Evolutionary conservation across 2,888 invertebrate species (phyloP), one percentile per base, ranked within the genome.

Genomic region (Drosophila nr. perissopoda): DNA sequence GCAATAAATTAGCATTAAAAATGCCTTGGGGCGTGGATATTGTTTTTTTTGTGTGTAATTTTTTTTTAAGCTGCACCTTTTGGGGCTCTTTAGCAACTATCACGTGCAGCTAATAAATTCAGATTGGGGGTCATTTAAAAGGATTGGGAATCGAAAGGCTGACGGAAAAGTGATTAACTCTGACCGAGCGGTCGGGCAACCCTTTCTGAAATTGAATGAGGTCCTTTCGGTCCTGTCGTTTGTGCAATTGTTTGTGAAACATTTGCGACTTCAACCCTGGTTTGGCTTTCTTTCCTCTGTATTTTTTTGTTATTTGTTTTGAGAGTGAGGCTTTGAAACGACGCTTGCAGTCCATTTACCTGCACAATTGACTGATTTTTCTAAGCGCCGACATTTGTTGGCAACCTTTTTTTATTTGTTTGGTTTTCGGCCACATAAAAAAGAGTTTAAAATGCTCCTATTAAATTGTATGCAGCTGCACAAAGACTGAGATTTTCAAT

Each of bases 291-390:
- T 54, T 42, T 42, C 56, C 56, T 57, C 18, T 60, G 63, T 52
- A 11, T 25, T 2, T 45, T 49, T 59, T 61, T 60, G 36, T 29
- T 34, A 11, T 52, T 59, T 49, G 36, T 48, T 75, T 65, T 40
- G 18, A 40, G 38, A 29, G 38, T 61, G 64, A 59, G 72, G 71
- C 65, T 68, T 69, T 64, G 67, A 87, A 89, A 76, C 67, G 86
- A 83, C 85, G 82, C 88, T 89, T 89, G 82, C 92, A 91, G 89
- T 91, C 91, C 91, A 91, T 91, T 92, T 91, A 92, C 92, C 91
- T 92, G 91, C 82, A 91, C 91, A 91, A 91, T 84, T 91, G 91
- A 91, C 90, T 91, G 91, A 91, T 84, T 92, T 83, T 83, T 73
- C 89, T 90, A 91, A 91, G 85, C 90, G 83, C 78, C 65, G n/a